Conservation (phyloP, 2,888 invertebrate genomes). For the Drosophila paucipuncta region DNA sequence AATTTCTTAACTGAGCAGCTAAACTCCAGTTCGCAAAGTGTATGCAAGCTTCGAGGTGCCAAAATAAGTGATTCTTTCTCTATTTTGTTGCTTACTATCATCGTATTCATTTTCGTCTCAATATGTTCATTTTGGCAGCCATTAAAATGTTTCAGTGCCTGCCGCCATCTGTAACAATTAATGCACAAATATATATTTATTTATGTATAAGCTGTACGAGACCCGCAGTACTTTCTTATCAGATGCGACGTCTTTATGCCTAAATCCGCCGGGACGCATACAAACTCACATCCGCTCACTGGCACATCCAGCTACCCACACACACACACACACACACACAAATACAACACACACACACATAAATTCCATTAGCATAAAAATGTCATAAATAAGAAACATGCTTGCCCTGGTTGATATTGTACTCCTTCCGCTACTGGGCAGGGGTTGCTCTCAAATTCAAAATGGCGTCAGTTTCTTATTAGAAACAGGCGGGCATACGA, state of each 20-base stretch:
- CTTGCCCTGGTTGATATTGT: slow-evolving; percentile 37
- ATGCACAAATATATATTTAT: background rate
- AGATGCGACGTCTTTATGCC: slow-evolving; percentile 56
- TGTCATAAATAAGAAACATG: slow-evolving; percentile 79
- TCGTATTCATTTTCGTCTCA: background rate
- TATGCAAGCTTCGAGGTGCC: background rate
- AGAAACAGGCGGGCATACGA: slow-evolving; percentile 66
- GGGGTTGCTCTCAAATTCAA: slow-evolving; percentile 75
- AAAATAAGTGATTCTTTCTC: background rate
- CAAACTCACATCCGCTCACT: slow-evolving; percentile 5
- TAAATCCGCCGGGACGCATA: slow-evolving; percentile 46
- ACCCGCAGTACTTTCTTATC: slow-evolving; percentile 68
- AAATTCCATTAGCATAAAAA: slow-evolving; percentile 81
- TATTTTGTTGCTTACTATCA: background rate
- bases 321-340: slow-evolving; percentile 26
- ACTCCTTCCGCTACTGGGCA: slow-evolving; percentile 49
- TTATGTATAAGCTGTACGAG: slow-evolving; percentile 14
- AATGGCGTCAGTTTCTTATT: slow-evolving; percentile 84
- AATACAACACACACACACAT: slow-evolving; percentile 16
- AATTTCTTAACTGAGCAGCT: background rate
- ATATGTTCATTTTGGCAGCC: slow-evolving; percentile 18
- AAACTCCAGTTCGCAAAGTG: background rate
- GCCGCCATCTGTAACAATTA: slow-evolving; percentile 51
- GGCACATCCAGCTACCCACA: slow-evolving; percentile 5
- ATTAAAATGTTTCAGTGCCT: slow-evolving; percentile 33